These are phyloP conservation scores for Leptinotarsa texana DNA, from an alignment of 1,140 invertebrate genomes.

Conservation along the genomic window DNA sequence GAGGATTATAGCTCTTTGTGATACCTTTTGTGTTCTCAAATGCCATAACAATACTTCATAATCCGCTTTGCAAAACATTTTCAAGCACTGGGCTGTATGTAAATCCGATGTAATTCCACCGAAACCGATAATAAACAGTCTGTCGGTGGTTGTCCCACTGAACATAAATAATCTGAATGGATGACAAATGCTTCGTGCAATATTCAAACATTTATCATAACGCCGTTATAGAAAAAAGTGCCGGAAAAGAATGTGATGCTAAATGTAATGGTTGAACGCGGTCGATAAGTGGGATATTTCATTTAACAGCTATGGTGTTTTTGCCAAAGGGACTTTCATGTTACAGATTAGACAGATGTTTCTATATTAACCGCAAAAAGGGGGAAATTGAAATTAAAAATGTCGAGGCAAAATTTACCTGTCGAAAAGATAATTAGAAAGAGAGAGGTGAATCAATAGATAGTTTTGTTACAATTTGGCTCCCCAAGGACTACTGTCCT, in stretches of 20 bases:
- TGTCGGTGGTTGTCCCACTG: conserved; percentile 9
- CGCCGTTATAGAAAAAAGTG: conserved; percentile 27
- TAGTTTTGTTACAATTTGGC: too few relatives aligned
- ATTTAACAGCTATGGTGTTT: conserved; percentile 23
- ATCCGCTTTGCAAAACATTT: conserved; percentile 19
- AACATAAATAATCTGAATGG: conserved; percentile 18
- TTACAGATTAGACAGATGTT: too few relatives aligned
- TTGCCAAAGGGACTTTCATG: conserved; percentile 3
- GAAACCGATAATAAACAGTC: conserved; percentile 8
- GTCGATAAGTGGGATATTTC: conserved; percentile 36
- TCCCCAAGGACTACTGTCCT: too few relatives aligned
- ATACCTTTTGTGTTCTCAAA: conserved; percentile 11
- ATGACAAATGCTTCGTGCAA: conserved; percentile 38
- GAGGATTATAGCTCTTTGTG: conserved; percentile 18
- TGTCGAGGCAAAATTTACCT: too few relatives aligned
- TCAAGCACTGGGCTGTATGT: conserved; percentile 4
- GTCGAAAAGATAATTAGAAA: too few relatives aligned
- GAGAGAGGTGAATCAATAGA: too few relatives aligned
- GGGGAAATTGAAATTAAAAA: neutral
- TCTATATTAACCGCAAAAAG: conserved; percentile 9
- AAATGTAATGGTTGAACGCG: conserved; percentile 41
- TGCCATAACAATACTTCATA: conserved; percentile 21
- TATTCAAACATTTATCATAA: conserved; percentile 37
- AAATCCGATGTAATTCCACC: neutral
- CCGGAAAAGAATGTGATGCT: conserved; percentile 39